These are phyloP conservation scores for Helicoverpa armigera DNA, from an alignment of 1,140 invertebrate genomes.

Conservation along the genomic window DNA sequence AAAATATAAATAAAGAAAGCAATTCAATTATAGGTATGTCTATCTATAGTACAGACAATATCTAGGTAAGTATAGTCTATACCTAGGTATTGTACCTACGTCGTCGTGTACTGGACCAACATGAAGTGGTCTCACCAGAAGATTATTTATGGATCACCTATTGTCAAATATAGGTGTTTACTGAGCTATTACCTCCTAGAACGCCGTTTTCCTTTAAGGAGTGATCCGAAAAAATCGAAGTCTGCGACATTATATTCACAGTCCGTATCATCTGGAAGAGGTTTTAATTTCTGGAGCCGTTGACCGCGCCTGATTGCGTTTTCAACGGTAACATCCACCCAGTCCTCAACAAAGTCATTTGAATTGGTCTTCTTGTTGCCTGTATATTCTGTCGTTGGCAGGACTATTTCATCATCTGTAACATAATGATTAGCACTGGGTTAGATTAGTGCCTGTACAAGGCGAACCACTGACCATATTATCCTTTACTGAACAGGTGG, in stretches of 20 bases:
- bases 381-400: background rate
- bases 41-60: no score
- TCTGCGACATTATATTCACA: slow-evolving; percentile 43
- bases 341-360: background rate
- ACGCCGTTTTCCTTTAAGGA: background rate
- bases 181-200: background rate
- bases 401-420: background rate
- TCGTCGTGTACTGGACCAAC: no score
- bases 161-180: no score
- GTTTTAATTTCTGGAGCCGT: slow-evolving; percentile 59
- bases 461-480: no score
- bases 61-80: no score
- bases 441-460: background rate
- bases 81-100: no score
- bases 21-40: no score
- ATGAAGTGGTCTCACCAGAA: no score
- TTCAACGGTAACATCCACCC: slow-evolving; percentile 37
- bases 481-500: no score
- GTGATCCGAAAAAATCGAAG: slow-evolving; percentile 41
- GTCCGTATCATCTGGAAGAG: slow-evolving; percentile 14
- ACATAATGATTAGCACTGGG: background rate
- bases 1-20: no score
- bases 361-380: background rate
- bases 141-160: no score
- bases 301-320: slow-evolving; percentile 59